These are phyloP conservation scores for Xenops minutus DNA, from an alignment of 2,797 vertebrate genomes.

Conservation along the genomic window DNA sequence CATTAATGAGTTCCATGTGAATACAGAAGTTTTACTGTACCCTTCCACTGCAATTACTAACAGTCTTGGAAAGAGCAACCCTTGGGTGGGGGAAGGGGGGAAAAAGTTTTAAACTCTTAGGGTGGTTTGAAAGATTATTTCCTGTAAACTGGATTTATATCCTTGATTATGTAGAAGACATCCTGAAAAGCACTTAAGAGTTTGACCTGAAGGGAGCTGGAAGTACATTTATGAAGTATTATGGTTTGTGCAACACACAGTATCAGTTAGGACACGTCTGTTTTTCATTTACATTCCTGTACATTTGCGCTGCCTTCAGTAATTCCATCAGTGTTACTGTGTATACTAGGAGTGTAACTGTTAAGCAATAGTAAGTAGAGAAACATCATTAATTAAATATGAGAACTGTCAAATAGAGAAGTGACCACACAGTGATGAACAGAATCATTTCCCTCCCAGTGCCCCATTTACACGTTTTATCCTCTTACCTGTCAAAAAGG, in stretches of 20 bases:
- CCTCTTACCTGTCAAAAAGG: slow-evolving; percentile 93
- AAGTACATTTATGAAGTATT: slow-evolving; percentile 24
- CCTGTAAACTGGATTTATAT: slow-evolving; percentile 33
- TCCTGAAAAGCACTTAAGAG: slow-evolving; percentile 23
- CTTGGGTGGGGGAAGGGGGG: not conserved
- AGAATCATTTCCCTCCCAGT: not conserved
- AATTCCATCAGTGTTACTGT: not conserved
- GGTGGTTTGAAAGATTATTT: slow-evolving; percentile 38
- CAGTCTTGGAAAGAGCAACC: not conserved
- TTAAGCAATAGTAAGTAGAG: not conserved
- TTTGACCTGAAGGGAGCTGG: slow-evolving; percentile 46
- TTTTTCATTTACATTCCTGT: slow-evolving; percentile 54
- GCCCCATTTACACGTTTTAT: not conserved
- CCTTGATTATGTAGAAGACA: slow-evolving; percentile 34
- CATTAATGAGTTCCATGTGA: slow-evolving; percentile 41
- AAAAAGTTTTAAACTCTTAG: not conserved
- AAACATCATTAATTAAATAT: not conserved
- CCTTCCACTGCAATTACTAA: not conserved
- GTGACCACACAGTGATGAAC: not conserved
- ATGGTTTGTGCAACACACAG: not conserved
- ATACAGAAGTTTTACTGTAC: slow-evolving; percentile 2
- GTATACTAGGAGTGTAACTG: not conserved
- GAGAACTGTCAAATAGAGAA: not conserved
- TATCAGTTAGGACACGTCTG: slow-evolving; percentile 29
- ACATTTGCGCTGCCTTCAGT: slow-evolving; percentile 32